Conservation (phyloP, 2,888 invertebrate genomes). For the Luperina testacea region DNA sequence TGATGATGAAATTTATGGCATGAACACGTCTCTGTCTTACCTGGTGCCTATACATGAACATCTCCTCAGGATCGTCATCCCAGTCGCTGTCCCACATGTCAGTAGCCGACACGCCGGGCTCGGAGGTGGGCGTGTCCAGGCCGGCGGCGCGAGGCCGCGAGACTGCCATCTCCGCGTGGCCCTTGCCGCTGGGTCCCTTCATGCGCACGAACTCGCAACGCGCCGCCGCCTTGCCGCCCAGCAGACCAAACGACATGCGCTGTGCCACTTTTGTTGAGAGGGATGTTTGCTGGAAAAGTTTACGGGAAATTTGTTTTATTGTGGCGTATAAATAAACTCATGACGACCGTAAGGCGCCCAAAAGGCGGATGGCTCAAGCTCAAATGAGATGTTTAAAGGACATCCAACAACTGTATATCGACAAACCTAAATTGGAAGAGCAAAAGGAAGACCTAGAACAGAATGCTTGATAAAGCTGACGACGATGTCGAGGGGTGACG, state of each 20-base stretch:
- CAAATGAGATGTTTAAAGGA: background rate
- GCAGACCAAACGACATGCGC: conserved; percentile 97
- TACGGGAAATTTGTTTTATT: background rate
- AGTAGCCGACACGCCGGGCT: conserved; percentile 95
- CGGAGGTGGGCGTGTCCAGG: conserved; percentile 98
- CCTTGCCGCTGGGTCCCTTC: conserved; percentile 98
- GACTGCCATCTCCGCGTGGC: conserved; percentile 99
- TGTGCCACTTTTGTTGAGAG: conserved; percentile 98
- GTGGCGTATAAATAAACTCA: background rate
- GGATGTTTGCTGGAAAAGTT: conserved; percentile 94
- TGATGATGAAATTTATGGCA: too few species aligned
- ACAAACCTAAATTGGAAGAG: background rate
- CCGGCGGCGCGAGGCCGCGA: conserved; percentile 97
- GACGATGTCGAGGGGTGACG: background rate
- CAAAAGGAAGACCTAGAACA: background rate
- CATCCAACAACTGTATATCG: background rate
- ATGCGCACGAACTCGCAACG: conserved; percentile 99
- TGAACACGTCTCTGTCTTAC: conserved; percentile 75
- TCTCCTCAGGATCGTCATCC: conserved; percentile 96
- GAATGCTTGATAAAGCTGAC: too few species aligned
- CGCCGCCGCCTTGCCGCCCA: conserved; percentile 93
- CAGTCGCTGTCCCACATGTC: conserved; percentile 97
- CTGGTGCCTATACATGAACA: conserved; percentile 95
- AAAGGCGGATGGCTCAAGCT: background rate
- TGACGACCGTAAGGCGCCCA: background rate